Percentiles rank a stretch among this genome's conserved stretches.
phyloP scores from a whole-genome alignment of 2,113 vertebrate genomes.

The Rutilus rutilus region DNA sequence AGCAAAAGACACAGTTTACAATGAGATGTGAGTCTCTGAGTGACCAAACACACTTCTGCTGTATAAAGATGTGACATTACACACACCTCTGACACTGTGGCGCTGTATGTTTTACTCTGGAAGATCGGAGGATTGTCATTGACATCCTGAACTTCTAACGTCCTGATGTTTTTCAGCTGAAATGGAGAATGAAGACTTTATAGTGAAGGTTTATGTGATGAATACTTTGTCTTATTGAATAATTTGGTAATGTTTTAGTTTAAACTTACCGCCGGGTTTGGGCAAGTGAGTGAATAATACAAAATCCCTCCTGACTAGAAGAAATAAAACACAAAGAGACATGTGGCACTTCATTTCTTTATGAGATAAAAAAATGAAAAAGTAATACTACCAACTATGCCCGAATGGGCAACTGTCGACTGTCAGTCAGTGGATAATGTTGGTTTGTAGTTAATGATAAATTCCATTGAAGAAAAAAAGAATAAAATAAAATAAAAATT shows the following conservation, averaged over 20 bases:
- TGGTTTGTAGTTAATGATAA: too few species aligned
- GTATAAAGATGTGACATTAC: too few species aligned
- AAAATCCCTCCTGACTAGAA: constrained; percentile 55
- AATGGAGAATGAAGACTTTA: not conserved
- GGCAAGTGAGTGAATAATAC: constrained; percentile 65
- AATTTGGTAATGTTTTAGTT: not conserved
- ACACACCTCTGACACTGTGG: too few species aligned
- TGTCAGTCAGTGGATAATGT: too few species aligned
- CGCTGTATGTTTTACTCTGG: too few species aligned
- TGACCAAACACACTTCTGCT: constrained; percentile 71
- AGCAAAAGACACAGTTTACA: not conserved
- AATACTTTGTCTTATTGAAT: not conserved
- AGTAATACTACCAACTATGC: too few species aligned
- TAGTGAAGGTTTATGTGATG: not conserved
- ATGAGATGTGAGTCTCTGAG: not conserved
- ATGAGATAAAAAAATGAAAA: too few species aligned
- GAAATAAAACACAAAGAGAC: constrained; percentile 39
- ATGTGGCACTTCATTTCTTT: too few species aligned
- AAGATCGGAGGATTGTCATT: too few species aligned
- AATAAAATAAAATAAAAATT: too few species aligned
- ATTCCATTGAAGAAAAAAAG: too few species aligned
- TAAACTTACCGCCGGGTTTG: constrained; percentile 36
- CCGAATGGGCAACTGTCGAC: too few species aligned
- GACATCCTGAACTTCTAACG: constrained; percentile 44
- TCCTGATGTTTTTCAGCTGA: constrained; percentile 60